Percentiles rank a stretch among this genome's conserved stretches.
Conservation (phyloP, 2,888 invertebrate species). For the Therioaphis trifolii region DNA sequence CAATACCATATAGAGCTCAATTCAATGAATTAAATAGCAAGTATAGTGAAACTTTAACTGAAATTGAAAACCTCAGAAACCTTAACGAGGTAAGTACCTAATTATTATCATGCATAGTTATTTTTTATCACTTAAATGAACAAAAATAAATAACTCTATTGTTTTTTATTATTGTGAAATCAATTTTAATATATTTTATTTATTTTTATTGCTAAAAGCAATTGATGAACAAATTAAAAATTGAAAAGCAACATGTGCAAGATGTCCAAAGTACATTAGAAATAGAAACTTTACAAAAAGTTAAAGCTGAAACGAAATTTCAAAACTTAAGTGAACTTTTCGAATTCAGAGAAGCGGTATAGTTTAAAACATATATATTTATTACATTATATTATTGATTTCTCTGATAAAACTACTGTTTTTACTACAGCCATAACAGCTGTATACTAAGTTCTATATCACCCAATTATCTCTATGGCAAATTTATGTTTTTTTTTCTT, state of each 20-base stretch:
- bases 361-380: too few relatives aligned
- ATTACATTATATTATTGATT: background rate
- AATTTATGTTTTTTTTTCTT: too few relatives aligned
- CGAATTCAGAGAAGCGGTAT: slow-evolving; percentile 80
- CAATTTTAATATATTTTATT: background rate
- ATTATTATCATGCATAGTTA: too few relatives aligned
- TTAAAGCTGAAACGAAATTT: slow-evolving; percentile 92
- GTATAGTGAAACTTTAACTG: slow-evolving; percentile 80
- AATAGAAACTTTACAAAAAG: slow-evolving; percentile 91
- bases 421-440: too few relatives aligned
- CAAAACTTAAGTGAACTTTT: slow-evolving; percentile 93
- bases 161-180: background rate
- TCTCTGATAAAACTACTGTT: background rate
- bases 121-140: too few relatives aligned
- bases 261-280: slow-evolving; percentile 76
- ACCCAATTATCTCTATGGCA: too few relatives aligned
- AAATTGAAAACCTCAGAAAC: slow-evolving; percentile 85
- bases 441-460: too few relatives aligned
- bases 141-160: background rate
- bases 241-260: slow-evolving; percentile 60
- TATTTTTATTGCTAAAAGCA: slow-evolving; percentile 41
- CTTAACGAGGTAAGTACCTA: slow-evolving; percentile 70
- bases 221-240: slow-evolving; percentile 60
- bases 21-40: slow-evolving; percentile 81
- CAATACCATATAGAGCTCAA: slow-evolving; percentile 80